These are phyloP conservation scores for Phaetusa simplex DNA, from an alignment of 2,113 vertebrate genomes.

Conservation along the genomic window DNA sequence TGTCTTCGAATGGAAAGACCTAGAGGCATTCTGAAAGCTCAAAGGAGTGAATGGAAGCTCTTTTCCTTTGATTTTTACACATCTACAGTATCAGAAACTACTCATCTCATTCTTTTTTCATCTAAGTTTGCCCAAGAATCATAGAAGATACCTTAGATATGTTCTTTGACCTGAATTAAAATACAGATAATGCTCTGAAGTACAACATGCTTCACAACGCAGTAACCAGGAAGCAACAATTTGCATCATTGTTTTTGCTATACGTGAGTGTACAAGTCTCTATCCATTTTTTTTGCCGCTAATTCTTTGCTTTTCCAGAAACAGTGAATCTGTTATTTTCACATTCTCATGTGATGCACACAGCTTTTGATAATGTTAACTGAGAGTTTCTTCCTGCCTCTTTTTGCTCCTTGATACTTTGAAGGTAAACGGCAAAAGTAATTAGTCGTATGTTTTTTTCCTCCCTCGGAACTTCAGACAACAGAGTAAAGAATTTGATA, in stretches of 20 bases:
- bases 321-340: not conserved
- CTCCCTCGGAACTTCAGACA: not conserved
- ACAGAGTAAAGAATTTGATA: not conserved
- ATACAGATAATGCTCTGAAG: not conserved
- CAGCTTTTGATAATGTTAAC: not conserved
- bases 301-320: not conserved
- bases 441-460: not conserved
- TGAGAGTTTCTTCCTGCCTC: not conserved
- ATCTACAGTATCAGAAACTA: conserved; percentile 26
- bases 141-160: conserved; percentile 3
- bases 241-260: not conserved
- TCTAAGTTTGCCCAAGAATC: conserved; percentile 16
- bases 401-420: not conserved
- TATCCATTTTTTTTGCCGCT: not conserved
- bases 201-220: not conserved
- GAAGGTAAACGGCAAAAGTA: not conserved
- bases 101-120: conserved; percentile 49
- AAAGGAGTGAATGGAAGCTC: conserved; percentile 38
- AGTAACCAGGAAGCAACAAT: not conserved
- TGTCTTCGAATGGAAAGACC: conserved; percentile 58
- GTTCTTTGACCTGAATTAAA: conserved; percentile 2
- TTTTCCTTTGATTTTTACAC: conserved; percentile 50
- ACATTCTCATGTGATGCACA: not conserved
- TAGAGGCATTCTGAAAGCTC: conserved; percentile 62
- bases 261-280: not conserved